Base-by-base conservation (phyloP, 2,113 vertebrate species). In the Scophthalmus maximus region DNA sequence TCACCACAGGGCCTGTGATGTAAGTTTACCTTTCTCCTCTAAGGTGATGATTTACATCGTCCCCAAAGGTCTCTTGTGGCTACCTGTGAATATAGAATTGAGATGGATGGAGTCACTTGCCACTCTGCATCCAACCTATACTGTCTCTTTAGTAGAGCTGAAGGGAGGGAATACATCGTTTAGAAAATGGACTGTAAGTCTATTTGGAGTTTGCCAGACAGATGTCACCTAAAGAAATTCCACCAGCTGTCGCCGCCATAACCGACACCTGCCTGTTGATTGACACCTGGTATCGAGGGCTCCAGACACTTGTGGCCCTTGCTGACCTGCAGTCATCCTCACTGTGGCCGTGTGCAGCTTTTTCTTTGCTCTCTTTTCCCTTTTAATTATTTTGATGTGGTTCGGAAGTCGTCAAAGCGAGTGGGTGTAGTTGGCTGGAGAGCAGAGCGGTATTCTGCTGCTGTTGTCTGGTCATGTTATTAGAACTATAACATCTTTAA, bases 361-460 rank as follows among this genome's bases (percentile, higher is more conserved):
- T 59, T 44, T 34, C 11, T 38, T 50, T 26, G 7, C 27, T 36
- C 46, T 12, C 9, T 58, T 57, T 68, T 32, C 23, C 59, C 68
- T 89, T 82, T 65, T 26, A 69, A 73, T 71, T 74, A 79, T 62
- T 75, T 85, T 79, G 71, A 76, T 71, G 74, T 22, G 50, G 23
- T 82, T 74, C 25, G 40, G 73, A 86, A 81, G 68, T 81, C 6
- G 8, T 65, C 27, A 9, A 78, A 69, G 73, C 4, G n/a, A 23
- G 68, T 26, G 40, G 55, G 60, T 50, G 56, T 79, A 52, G 38
- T 23, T 34, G 26, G 25, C 26, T 60, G 34, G n/a, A 34, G 51
- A 47, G 65, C 52, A 59, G 23, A 29, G 29, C 6, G 11, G 29
- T 17, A 20, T 8, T 53, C 47, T 32, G 47, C 50, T 49, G 32